Evolutionary conservation across 2,888 invertebrate genomes (phyloP).

Genomic region (Orchesella flavescens): DNA sequence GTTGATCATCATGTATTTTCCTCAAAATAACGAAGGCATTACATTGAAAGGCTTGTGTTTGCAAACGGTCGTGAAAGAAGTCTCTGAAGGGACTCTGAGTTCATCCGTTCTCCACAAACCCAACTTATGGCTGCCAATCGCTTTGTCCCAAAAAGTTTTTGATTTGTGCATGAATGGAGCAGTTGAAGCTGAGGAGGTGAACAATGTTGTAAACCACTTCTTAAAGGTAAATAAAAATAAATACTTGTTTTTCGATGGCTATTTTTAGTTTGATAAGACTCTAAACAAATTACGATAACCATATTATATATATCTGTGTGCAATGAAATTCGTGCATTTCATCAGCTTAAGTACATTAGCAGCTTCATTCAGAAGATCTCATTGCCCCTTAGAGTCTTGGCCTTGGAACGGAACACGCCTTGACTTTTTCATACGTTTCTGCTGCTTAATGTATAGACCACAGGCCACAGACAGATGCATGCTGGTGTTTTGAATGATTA

Average conservation of each 20-base stretch:
- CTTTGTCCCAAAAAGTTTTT: conserved; percentile 36
- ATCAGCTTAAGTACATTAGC: neutral
- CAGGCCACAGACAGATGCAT: too few relatives aligned
- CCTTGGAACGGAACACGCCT: neutral
- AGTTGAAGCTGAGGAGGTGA: neutral
- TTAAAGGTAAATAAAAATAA: conserved; percentile 26
- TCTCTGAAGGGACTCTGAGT: neutral
- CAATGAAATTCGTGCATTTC: neutral
- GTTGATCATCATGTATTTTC: too few relatives aligned
- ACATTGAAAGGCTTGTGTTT: conserved; percentile 8
- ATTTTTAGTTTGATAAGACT: neutral
- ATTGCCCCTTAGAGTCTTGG: neutral
- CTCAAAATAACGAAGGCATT: too few relatives aligned
- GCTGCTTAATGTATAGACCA: too few relatives aligned
- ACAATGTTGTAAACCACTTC: conserved; percentile 15
- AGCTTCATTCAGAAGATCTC: neutral
- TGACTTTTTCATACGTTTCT: neutral
- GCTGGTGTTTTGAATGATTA: too few relatives aligned
- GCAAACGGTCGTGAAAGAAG: neutral
- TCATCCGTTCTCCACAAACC: neutral
- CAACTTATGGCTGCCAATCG: neutral
- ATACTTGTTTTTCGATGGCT: neutral
- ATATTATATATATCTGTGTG: neutral
- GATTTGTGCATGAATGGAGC: conserved; percentile 31
- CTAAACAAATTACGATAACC: neutral